These are phyloP conservation scores for Nemopilema nomurai DNA, from an alignment of 30 jellyfish, hydroid and myxozoan genomes.

Conservation along the genomic window DNA sequence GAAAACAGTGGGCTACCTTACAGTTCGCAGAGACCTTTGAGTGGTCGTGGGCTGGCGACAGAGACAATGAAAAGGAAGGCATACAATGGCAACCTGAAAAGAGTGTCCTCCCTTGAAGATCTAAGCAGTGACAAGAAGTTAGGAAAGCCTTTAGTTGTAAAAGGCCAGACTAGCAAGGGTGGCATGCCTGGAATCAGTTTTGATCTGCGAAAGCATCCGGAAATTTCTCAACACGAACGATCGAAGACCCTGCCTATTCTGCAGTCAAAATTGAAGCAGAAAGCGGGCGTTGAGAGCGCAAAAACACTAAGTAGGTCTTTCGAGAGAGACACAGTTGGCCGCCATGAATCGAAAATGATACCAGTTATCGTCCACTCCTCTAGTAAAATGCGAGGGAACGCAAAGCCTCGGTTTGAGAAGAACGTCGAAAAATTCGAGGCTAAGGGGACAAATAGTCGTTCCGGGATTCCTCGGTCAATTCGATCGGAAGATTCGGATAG, in stretches of 20 bases:
- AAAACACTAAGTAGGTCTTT: constrained; percentile 19
- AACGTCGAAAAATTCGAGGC: constrained; percentile 1
- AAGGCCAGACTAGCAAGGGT: not conserved
- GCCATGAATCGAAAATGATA: constrained; percentile 50
- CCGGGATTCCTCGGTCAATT: not conserved
- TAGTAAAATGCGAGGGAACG: constrained; percentile 8
- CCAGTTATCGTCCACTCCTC: constrained; percentile 72
- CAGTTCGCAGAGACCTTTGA: constrained; percentile 62
- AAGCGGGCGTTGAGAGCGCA: constrained; percentile 19
- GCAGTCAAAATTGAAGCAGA: constrained; percentile 47
- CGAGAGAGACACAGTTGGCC: not conserved
- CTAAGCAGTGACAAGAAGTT: not conserved
- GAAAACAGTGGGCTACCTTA: constrained; percentile 43
- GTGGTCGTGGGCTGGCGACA: constrained; percentile 39
- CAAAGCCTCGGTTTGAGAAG: constrained; percentile 48
- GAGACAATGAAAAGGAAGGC: constrained; percentile 45
- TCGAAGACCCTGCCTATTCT: constrained; percentile 36
- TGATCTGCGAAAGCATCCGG: not conserved
- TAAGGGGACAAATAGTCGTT: not conserved
- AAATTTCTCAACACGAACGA: not conserved
- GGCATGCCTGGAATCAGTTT: not conserved
- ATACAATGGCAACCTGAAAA: constrained; percentile 13
- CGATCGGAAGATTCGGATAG: constrained; percentile 75
- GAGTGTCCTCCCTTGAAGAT: constrained; percentile 42
- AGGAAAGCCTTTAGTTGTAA: not conserved